Base-by-base conservation (phyloP, 2,888 invertebrate genomes). In the Tenthredo mesomela region DNA sequence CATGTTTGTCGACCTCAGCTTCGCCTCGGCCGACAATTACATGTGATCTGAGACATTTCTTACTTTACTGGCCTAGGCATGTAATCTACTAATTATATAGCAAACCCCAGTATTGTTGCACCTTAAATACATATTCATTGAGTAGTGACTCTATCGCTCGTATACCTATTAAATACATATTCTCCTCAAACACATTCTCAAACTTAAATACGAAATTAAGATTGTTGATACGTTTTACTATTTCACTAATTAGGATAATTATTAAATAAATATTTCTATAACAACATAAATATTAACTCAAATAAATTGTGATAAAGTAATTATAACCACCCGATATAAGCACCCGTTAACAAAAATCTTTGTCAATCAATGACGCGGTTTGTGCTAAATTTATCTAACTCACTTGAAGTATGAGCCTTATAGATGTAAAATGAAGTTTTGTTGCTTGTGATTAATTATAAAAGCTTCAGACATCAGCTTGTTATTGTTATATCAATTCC, bases 221-320 rank as follows among this genome's bases (percentile, higher is more conserved):
- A 67, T 67, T 67, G 6, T 67, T 25, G 37, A 33, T 33, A 29
- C 18, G 7, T 21, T 33, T 33, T 33, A 33, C 33, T 33, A 33
- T 33, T 21, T 1, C 10, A 40, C 37, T 21, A 40, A 58, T 80
- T 61, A 61, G 3, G 18, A 70, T 67, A 21, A 29, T 21, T 40
- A 43, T 33, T 29, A 65, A 82, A 65, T 82, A 67, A 82, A 82
- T 33, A 50, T 47, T 21, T n/a, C n/a, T 67, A 82, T 82, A 82
- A 82, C 43, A 50, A 67, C 33, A 47, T 70, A 67, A 67, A 67
- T 67, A 29, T 29, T 37, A 61, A 80, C 61, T 58, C 1, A 80
- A 80, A 61, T 80, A 80, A 61, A 80, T 80, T 65, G 47, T 21
- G 61, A 40, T 61, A 61, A 67, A 70, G 29, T 67, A 47, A 70